Percentiles rank a stretch among this genome's conserved stretches.
phyloP scores from a whole-genome alignment of 2,888 invertebrate species.

The Drosophila maculinotata region DNA sequence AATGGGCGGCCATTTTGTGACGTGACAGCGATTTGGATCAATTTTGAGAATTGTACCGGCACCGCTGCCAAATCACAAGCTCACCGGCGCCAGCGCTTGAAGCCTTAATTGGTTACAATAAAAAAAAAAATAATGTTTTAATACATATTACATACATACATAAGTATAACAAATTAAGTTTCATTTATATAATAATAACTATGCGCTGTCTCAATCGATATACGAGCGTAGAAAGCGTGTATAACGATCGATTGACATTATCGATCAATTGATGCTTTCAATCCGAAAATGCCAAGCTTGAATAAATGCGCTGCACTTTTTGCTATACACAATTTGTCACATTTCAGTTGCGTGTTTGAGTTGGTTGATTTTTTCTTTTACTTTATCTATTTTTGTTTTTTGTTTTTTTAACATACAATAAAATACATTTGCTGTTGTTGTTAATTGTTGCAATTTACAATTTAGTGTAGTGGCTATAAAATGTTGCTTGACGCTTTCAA shows the following conservation, averaged over 20 bases:
- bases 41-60: conserved; percentile 12
- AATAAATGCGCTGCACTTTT: conserved; percentile 54
- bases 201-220: conserved; percentile 30
- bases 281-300: conserved; percentile 48
- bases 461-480: conserved; percentile 36
- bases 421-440: conserved; percentile 35
- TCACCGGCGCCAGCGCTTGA: conserved; percentile 14
- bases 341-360: conserved; percentile 40
- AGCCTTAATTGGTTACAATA: conserved; percentile 37
- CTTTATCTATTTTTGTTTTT: too few species aligned
- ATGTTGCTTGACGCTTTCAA: conserved; percentile 39
- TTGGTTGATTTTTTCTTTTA: too few species aligned
- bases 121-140: conserved; percentile 29
- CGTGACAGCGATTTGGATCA: conserved; percentile 11
- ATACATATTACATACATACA: conserved; percentile 48
- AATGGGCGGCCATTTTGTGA: conserved; percentile 24
- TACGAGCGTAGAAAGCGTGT: conserved; percentile 6
- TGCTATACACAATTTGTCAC: conserved; percentile 55
- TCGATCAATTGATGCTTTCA: conserved; percentile 26
- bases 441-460: conserved; percentile 55
- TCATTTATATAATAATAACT: conserved; percentile 41
- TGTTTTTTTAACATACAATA: conserved; percentile 5
- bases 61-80: conserved; percentile 6
- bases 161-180: conserved; percentile 49
- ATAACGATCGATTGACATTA: conserved; percentile 24